Percentiles rank a stretch among this genome's conserved stretches.
phyloP scores from a whole-genome alignment of 2,888 invertebrate species.

The Muscina levida region DNA sequence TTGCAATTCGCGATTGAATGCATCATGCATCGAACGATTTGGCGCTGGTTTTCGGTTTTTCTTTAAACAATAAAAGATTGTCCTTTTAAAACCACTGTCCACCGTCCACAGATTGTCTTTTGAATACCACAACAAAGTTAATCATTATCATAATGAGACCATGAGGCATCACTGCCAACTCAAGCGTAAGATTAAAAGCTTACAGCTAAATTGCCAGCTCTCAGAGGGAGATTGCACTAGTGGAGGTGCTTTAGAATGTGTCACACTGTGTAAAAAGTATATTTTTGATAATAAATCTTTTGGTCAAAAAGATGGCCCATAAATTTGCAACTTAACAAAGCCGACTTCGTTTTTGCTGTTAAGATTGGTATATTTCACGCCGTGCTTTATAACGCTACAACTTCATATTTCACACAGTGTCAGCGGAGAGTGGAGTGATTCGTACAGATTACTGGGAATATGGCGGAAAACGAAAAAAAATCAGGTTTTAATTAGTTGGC shows the following conservation, averaged over 20 bases:
- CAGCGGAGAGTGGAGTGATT: slow-evolving; percentile 21
- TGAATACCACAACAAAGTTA: slow-evolving; percentile 46
- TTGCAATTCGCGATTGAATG: too few relatives aligned
- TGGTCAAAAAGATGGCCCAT: slow-evolving; percentile 62
- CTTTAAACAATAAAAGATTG: too few relatives aligned
- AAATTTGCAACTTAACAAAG: slow-evolving; percentile 63
- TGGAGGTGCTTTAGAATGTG: slow-evolving; percentile 52
- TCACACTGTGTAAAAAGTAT: slow-evolving; percentile 57
- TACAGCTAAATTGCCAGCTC: background rate
- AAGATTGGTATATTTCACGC: background rate
- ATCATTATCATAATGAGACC: slow-evolving; percentile 65
- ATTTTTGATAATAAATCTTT: slow-evolving; percentile 64
- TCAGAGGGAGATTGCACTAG: background rate
- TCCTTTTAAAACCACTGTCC: background rate
- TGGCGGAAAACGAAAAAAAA: slow-evolving; percentile 2
- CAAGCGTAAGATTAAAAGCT: slow-evolving; percentile 23
- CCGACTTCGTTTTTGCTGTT: slow-evolving; percentile 30
- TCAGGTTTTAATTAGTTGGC: background rate
- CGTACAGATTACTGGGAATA: background rate
- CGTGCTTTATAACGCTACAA: background rate
- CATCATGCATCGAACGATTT: too few relatives aligned
- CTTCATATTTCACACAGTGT: slow-evolving; percentile 23
- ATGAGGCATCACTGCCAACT: slow-evolving; percentile 23
- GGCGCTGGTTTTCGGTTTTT: too few relatives aligned
- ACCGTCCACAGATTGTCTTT: too few relatives aligned